Percentiles rank a stretch among this genome's conserved stretches.
These are phyloP conservation scores for Nemotelus pantherinus DNA, from an alignment of 2,888 invertebrate species.

Conservation along the genomic window DNA sequence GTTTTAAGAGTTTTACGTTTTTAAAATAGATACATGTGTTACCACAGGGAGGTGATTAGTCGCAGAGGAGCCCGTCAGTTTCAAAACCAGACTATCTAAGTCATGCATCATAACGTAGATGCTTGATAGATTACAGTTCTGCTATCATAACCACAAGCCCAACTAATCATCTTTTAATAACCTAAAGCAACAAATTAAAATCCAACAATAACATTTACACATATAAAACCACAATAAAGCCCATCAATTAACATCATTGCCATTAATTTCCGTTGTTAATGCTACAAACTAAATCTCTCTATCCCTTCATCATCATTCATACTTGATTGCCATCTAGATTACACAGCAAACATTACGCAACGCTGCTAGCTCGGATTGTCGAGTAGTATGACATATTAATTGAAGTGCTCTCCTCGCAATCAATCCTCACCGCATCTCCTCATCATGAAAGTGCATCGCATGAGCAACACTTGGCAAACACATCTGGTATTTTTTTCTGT, in stretches of 20 bases:
- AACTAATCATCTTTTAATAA: neutral
- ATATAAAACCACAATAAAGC: neutral
- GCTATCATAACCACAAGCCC: too few relatives aligned
- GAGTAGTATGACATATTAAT: neutral
- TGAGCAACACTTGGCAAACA: neutral
- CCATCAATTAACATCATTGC: neutral
- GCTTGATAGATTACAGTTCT: too few relatives aligned
- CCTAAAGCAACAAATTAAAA: neutral
- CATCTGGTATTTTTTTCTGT: neutral
- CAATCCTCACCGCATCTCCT: neutral
- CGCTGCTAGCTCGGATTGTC: too few relatives aligned
- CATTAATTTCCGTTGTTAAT: too few relatives aligned
- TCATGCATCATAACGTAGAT: too few relatives aligned
- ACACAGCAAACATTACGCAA: neutral
- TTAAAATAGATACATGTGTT: too few relatives aligned
- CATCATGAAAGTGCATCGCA: neutral
- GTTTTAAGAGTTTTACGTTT: too few relatives aligned
- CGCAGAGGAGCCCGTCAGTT: too few relatives aligned
- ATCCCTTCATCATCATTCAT: neutral
- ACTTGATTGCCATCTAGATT: neutral
- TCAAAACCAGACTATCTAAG: too few relatives aligned
- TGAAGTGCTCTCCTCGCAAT: neutral
- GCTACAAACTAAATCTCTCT: neutral
- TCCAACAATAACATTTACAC: neutral
- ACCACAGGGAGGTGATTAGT: too few relatives aligned